Base-by-base conservation (phyloP, 2,888 invertebrate species). In the Tyria jacobaeae region DNA sequence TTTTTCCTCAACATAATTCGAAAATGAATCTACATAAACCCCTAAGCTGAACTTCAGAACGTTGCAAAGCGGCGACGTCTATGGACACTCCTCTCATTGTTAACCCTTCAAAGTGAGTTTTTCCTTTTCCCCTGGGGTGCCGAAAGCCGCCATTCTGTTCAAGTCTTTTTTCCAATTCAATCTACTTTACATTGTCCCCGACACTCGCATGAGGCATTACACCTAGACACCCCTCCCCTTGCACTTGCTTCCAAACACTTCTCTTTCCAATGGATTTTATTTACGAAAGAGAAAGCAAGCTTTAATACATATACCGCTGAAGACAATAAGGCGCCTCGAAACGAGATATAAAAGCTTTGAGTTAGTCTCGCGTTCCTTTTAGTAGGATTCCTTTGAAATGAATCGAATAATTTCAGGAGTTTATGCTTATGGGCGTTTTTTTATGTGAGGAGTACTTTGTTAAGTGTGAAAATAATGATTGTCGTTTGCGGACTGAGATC, bases 281-380 rank as follows among this genome's bases (percentile, higher is more conserved):
- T 93, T 93, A 93, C 93, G 90, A 91, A 91, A 93, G 90, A 92
- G 91, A 91, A 90, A 92, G 92, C 92, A 91, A 90, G 90, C 91
- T 87, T 88, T 92, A 92, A 92, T 92, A 93, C 92, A 89, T 92
- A 92, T 90, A 92, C 92, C 89, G 82, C 87, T 79, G 89, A 89
- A 93, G 91, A 94, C 94, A 94, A 94, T 93, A 92, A 91, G 92
- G 85, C 91, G 90, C 89, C 82, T 89, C 88, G 84, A 87, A 87
- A 88, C 89, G 91, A 91, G 91, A 92, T 90, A 93, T 93, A 94
- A 94, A 93, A 92, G 94, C 93, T 94, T 93, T 93, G 94, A 93
- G 92, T 91, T 92, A 92, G 91, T 89, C 89, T 87, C 84, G 83
- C 88, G 83, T 87, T 91, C 89, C 91, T 90, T 93, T 93, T 91